phyloP scores from a whole-genome alignment of 2,888 invertebrate genomes.

The Lordiphosa fenestrarum region DNA sequence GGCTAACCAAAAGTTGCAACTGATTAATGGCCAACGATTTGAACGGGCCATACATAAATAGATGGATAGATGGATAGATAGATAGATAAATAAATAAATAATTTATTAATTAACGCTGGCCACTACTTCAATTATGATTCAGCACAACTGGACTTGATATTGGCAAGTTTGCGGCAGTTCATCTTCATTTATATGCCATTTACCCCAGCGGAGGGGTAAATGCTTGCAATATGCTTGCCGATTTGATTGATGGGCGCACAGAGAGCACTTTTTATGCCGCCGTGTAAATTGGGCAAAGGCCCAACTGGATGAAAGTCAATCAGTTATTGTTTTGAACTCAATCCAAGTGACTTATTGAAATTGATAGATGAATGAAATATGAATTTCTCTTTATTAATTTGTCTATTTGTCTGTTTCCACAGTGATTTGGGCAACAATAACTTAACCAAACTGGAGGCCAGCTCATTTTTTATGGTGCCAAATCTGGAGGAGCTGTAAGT shows the following conservation, averaged over 20 bases:
- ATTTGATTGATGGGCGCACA: constrained; percentile 58
- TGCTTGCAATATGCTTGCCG: constrained; percentile 39
- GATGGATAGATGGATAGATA: constrained; percentile 42
- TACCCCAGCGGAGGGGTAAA: constrained; percentile 18
- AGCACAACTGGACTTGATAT: constrained; percentile 6
- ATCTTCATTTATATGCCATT: constrained; percentile 62
- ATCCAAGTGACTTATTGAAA: constrained; percentile 40
- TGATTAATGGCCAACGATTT: constrained; percentile 71
- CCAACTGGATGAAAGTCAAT: too few relatives aligned
- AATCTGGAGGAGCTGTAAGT: constrained; percentile 90
- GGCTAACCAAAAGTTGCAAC: constrained; percentile 38
- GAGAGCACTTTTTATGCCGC: constrained; percentile 16
- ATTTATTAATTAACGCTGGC: constrained; percentile 73
- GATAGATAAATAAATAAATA: constrained; percentile 59
- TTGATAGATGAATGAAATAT: constrained; percentile 54
- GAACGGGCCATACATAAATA: constrained; percentile 64
- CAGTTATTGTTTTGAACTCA: constrained; percentile 27
- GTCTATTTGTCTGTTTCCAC: constrained; percentile 63
- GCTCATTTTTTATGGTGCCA: constrained; percentile 85
- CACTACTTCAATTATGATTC: constrained; percentile 29
- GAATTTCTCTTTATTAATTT: constrained; percentile 38
- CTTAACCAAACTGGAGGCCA: constrained; percentile 86
- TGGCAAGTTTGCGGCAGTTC: constrained; percentile 41
- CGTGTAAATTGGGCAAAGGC: constrained; percentile 34
- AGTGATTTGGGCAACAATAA: constrained; percentile 92